A percentile compares a stretch with the other conserved stretches of the same genome.
phyloP scores from a whole-genome alignment of 2,113 vertebrate species.

The Neodontobutis hainanensis region DNA sequence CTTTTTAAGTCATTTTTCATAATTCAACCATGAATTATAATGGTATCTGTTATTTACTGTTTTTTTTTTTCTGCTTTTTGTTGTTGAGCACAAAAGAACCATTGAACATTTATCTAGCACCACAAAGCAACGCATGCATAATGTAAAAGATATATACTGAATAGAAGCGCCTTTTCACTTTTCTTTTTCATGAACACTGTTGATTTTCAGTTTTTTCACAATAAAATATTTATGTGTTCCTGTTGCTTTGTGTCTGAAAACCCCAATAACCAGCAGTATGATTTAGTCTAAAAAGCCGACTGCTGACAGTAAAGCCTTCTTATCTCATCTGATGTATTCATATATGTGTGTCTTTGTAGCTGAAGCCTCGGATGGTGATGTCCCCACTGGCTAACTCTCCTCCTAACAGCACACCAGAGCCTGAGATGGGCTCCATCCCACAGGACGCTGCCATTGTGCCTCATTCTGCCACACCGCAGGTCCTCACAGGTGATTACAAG shows the following conservation, averaged over 20 bases:
- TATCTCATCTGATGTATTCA: constrained; percentile 5
- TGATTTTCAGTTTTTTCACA: background rate
- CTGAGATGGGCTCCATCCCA: constrained; percentile 91
- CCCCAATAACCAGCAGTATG: background rate
- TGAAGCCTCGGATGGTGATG: constrained; percentile 91
- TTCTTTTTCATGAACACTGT: background rate
- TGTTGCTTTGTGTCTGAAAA: background rate
- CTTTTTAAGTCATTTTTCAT: background rate
- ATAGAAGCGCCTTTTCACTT: background rate
- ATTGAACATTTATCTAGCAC: background rate
- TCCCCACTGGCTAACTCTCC: constrained; percentile 88
- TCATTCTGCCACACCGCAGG: constrained; percentile 84
- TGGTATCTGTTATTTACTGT: background rate
- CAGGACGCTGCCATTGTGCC: constrained; percentile 92
- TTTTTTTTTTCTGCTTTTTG: background rate
- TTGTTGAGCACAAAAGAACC: background rate
- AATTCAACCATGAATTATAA: background rate
- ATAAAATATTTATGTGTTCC: constrained; percentile 9
- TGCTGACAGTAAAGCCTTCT: background rate
- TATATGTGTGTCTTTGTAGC: constrained; percentile 76
- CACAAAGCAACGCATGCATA: background rate
- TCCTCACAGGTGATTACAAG: constrained; percentile 85
- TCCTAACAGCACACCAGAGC: constrained; percentile 89
- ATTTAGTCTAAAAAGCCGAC: no score
- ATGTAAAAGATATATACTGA: background rate